phyloP scores from a whole-genome alignment of 2,888 invertebrate species.

The Stenichneumon culpator region DNA sequence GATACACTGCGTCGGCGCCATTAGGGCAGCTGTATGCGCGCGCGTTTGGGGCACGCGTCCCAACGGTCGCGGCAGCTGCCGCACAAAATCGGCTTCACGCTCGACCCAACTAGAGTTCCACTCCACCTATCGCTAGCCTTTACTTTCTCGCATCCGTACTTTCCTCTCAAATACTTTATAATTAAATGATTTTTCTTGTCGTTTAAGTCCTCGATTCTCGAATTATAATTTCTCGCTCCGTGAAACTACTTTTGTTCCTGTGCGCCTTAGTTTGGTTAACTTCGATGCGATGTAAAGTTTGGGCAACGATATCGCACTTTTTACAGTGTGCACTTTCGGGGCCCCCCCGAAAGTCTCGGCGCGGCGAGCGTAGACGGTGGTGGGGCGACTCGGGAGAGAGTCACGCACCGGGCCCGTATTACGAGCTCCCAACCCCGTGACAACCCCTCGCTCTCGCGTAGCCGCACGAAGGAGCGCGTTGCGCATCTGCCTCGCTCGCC shows the following conservation, averaged over 20 bases:
- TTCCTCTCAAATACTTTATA: too few species aligned
- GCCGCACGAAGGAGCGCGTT: conserved; percentile 51
- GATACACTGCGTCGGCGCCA: conserved; percentile 51
- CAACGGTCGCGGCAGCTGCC: conserved; percentile 84
- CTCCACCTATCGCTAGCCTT: too few species aligned
- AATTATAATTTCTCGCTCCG: background rate
- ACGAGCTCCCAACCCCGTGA: conserved; percentile 75
- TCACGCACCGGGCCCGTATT: conserved; percentile 80
- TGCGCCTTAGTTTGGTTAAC: background rate
- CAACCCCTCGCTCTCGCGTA: conserved; percentile 80
- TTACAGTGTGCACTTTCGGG: background rate
- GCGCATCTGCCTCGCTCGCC: conserved; percentile 68
- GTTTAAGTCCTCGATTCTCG: background rate
- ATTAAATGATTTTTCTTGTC: too few species aligned
- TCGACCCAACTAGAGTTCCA: conserved; percentile 65
- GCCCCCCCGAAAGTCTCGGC: conserved; percentile 41
- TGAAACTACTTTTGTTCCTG: background rate
- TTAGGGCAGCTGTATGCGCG: conserved; percentile 65
- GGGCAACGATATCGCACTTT: background rate
- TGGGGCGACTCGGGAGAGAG: conserved; percentile 42
- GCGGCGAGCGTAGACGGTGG: conserved; percentile 25
- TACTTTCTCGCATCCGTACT: background rate
- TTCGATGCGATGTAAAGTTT: background rate
- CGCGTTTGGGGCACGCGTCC: conserved; percentile 82
- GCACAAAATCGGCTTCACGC: conserved; percentile 75